These are phyloP conservation scores for Scartelaos histophorus DNA, from an alignment of 2,113 vertebrate genomes.

Conservation along the genomic window DNA sequence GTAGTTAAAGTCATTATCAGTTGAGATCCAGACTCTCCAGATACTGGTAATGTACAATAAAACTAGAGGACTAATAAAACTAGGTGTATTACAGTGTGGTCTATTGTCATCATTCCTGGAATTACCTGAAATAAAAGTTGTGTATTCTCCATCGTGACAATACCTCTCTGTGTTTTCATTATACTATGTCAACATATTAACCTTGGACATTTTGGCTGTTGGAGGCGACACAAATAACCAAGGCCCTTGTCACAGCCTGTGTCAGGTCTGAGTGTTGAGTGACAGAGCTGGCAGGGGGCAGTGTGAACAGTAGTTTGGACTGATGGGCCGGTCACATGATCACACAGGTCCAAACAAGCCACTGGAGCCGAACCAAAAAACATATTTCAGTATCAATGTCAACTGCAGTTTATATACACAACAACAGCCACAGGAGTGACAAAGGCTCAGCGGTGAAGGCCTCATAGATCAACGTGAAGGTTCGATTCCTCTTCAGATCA, in stretches of 20 bases:
- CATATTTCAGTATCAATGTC: slow-evolving; percentile 25
- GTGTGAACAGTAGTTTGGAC: not conserved
- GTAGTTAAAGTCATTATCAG: no score
- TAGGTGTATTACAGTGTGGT: no score
- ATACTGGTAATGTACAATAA: no score
- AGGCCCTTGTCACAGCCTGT: not conserved
- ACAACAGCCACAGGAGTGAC: no score
- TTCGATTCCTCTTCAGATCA: no score
- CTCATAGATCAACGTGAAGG: no score
- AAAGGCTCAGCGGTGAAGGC: no score
- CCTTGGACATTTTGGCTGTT: not conserved
- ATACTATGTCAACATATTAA: not conserved
- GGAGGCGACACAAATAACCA: not conserved
- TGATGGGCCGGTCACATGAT: slow-evolving; percentile 16
- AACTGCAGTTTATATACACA: not conserved
- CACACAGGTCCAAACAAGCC: slow-evolving; percentile 51
- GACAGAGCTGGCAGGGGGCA: not conserved
- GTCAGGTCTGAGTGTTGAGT: slow-evolving; percentile 10
- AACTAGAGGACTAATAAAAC: no score
- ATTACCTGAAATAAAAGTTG: not conserved
- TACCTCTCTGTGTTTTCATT: not conserved
- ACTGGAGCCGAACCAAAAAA: slow-evolving; percentile 32
- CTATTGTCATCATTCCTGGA: not conserved
- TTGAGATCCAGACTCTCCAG: no score
- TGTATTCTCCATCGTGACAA: not conserved